These are phyloP conservation scores for Tetraodon nigroviridis DNA, from an alignment of 2,113 vertebrate genomes.

Conservation along the genomic window DNA sequence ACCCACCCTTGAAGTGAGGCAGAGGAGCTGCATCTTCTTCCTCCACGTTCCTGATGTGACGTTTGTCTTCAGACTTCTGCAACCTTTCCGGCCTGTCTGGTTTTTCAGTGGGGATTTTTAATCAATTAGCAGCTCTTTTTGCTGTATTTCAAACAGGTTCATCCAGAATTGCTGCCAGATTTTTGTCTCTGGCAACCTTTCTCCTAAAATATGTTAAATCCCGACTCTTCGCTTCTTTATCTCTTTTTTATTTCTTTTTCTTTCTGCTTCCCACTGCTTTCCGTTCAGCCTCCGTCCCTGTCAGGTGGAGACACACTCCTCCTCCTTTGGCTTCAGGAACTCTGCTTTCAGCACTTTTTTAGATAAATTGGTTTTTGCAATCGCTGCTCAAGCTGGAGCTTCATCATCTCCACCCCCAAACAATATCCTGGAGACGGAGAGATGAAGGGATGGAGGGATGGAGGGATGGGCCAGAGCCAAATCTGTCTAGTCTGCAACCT, in stretches of 20 bases:
- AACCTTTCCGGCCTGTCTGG: background rate
- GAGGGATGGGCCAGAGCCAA: constrained; percentile 24
- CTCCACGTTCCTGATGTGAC: too few species aligned
- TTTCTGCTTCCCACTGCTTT: background rate
- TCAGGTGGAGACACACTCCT: constrained; percentile 50
- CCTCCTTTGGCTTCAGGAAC: background rate
- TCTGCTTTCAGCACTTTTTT: constrained; percentile 66
- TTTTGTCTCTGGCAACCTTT: too few species aligned
- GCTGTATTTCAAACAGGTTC: too few species aligned
- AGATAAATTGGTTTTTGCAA: constrained; percentile 33
- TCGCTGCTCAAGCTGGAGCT: constrained; percentile 38
- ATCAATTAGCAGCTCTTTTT: too few species aligned
- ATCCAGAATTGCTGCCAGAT: too few species aligned
- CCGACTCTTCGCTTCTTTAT: background rate
- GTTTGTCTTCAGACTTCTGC: too few species aligned
- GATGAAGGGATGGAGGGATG: constrained; percentile 27
- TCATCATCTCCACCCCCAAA: constrained; percentile 23
- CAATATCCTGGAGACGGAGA: constrained; percentile 20
- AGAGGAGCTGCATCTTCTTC: background rate
- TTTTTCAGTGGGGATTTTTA: too few species aligned
- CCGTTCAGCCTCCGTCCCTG: constrained; percentile 35
- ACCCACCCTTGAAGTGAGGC: too few species aligned
- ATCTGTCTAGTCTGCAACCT: constrained; percentile 63
- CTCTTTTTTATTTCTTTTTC: background rate
- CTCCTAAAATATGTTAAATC: background rate